phyloP scores from a whole-genome alignment of 2,888 invertebrate species.

The Hypena proboscidalis region DNA sequence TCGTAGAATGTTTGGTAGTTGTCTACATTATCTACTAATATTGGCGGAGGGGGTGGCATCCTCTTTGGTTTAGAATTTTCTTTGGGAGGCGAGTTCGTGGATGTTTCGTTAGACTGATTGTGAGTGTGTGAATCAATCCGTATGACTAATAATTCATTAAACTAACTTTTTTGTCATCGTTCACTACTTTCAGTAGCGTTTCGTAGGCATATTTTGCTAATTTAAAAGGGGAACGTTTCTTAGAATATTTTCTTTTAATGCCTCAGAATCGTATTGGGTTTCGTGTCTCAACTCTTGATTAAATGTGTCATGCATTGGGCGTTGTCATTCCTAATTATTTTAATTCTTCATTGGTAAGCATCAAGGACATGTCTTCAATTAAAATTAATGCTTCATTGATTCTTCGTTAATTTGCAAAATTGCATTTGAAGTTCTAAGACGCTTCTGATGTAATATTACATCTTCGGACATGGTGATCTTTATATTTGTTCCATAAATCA shows the following conservation, averaged over 20 bases:
- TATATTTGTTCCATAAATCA: slow-evolving; percentile 14
- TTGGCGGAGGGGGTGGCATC: too few relatives aligned
- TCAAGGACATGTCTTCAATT: slow-evolving; percentile 36
- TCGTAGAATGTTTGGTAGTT: too few relatives aligned
- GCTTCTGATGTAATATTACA: slow-evolving; percentile 16
- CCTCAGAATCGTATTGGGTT: slow-evolving; percentile 3
- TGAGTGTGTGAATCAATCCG: too few relatives aligned
- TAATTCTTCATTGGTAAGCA: slow-evolving; percentile 37
- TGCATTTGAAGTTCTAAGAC: slow-evolving; percentile 9
- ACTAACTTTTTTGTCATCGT: too few relatives aligned
- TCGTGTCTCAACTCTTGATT: slow-evolving; percentile 13
- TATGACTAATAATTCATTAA: too few relatives aligned
- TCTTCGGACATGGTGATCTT: slow-evolving; percentile 19
- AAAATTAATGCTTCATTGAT: slow-evolving; percentile 14
- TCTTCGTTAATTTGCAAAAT: slow-evolving; percentile 11
- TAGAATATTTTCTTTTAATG: slow-evolving; percentile 7
- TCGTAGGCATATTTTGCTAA: slow-evolving; percentile 23
- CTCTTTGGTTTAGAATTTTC: too few relatives aligned
- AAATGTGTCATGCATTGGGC: slow-evolving; percentile 30
- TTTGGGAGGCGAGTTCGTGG: too few relatives aligned
- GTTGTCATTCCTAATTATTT: slow-evolving; percentile 29
- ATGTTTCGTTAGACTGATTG: too few relatives aligned
- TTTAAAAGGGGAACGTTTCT: slow-evolving; percentile 18
- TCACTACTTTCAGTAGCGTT: slow-evolving; percentile 17
- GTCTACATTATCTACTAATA: too few relatives aligned